A percentile compares a stretch with the other conserved stretches of the same genome.
These are phyloP conservation scores for Clostera curtula DNA, from an alignment of 2,888 invertebrate genomes.

Conservation along the genomic window DNA sequence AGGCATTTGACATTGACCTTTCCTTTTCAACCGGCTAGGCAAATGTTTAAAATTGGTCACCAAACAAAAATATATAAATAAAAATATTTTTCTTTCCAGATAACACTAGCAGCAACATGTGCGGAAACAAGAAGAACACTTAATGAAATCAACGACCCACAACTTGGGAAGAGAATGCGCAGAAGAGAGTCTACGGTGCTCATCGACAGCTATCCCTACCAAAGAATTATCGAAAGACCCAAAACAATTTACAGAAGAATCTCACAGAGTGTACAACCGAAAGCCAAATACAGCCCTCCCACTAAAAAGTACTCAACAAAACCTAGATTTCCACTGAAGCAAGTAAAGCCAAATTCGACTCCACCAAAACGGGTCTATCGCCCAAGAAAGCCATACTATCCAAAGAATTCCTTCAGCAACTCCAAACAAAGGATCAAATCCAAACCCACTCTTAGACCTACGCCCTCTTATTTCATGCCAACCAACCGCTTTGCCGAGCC, in stretches of 20 bases:
- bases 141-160: conserved; percentile 22
- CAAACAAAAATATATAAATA: conserved; percentile 5
- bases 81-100: conserved; percentile 52
- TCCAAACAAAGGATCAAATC: too few relatives aligned
- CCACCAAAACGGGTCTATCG: conserved; percentile 1
- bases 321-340: conserved; percentile 11
- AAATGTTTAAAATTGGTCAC: conserved; percentile 4
- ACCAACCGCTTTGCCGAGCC: conserved; percentile 52
- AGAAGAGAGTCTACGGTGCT: conserved; percentile 46
- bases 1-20: too few relatives aligned
- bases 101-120: conserved; percentile 41
- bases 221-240: conserved; percentile 34
- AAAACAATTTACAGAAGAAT: conserved; percentile 42
- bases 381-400: conserved; percentile 31
- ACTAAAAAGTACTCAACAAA: conserved; percentile 32
- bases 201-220: conserved; percentile 38
- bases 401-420: conserved; percentile 24
- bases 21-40: too few relatives aligned
- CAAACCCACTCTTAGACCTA: conserved; percentile 26
- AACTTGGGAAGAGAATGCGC: conserved; percentile 19
- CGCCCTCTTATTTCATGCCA: conserved; percentile 19
- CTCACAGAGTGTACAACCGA: conserved; percentile 31
- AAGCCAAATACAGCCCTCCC: conserved; percentile 30
- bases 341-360: neutral
- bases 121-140: conserved; percentile 24